These are phyloP conservation scores for Poeciliopsis presidionis DNA, from an alignment of 2,797 vertebrate genomes.

Conservation along the genomic window DNA sequence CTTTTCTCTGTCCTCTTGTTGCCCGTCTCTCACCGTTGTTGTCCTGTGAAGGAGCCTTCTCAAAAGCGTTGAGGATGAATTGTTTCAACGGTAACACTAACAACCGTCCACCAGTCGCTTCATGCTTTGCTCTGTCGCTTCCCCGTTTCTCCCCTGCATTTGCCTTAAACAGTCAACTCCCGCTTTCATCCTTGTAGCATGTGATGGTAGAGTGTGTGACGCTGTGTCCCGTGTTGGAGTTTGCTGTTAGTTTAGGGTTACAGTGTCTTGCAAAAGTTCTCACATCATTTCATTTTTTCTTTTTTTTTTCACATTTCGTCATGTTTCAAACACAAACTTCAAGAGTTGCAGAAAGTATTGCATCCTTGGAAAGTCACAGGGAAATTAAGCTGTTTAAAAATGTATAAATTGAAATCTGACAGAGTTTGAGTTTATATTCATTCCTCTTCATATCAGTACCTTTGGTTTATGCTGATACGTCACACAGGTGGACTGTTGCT, in stretches of 20 bases:
- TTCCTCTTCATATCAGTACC: neutral
- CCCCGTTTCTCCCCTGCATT: conserved; percentile 3
- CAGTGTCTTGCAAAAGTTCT: neutral
- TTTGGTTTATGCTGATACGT: neutral
- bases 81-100: conserved; percentile 86
- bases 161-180: conserved; percentile 12
- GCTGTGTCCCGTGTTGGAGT: neutral
- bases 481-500: neutral
- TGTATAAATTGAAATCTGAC: neutral
- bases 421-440: neutral
- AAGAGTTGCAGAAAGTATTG: neutral
- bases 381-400: neutral
- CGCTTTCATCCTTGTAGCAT: conserved; percentile 15
- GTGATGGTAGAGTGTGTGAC: conserved; percentile 12
- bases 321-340: neutral
- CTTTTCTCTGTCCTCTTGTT: conserved; percentile 50
- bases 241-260: neutral
- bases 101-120: conserved; percentile 43
- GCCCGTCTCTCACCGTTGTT: conserved; percentile 35
- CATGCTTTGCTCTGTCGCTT: conserved; percentile 10
- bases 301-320: neutral
- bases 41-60: conserved; percentile 81
- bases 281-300: neutral
- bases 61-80: conserved; percentile 87
- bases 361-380: neutral